Conservation (phyloP, 2,888 invertebrate species). For the Pachliopta kotzebuea region DNA sequence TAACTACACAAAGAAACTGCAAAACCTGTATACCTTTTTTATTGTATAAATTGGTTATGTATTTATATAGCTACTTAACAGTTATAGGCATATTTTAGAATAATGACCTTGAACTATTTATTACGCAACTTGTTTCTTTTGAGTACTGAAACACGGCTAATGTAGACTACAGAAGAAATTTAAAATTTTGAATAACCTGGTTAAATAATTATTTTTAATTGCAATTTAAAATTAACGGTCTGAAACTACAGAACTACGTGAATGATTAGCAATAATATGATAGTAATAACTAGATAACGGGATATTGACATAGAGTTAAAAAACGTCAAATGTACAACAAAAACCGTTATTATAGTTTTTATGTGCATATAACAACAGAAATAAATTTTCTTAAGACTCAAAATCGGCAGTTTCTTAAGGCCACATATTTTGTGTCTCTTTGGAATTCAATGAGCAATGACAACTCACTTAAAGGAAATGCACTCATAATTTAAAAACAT, state of each 20-base stretch:
- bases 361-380: no score
- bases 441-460: not conserved
- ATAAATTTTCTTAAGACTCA: no score
- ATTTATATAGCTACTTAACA: not conserved
- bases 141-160: not conserved
- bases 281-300: not conserved
- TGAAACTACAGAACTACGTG: not conserved
- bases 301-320: no score
- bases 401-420: no score
- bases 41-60: not conserved
- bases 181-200: not conserved
- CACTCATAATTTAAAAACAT: not conserved
- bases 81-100: not conserved
- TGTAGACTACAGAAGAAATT: no score
- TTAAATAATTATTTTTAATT: not conserved
- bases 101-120: slow-evolving; percentile 1
- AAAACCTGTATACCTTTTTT: not conserved
- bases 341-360: not conserved
- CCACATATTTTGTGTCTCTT: no score
- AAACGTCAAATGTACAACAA: not conserved
- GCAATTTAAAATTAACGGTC: not conserved
- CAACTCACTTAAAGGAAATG: not conserved
- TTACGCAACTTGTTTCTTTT: slow-evolving; percentile 1
- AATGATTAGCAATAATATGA: not conserved
- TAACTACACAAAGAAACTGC: no score